These are phyloP conservation scores for Microtus pennsylvanicus DNA, from an alignment of 2,113 vertebrate genomes.

Conservation along the genomic window DNA sequence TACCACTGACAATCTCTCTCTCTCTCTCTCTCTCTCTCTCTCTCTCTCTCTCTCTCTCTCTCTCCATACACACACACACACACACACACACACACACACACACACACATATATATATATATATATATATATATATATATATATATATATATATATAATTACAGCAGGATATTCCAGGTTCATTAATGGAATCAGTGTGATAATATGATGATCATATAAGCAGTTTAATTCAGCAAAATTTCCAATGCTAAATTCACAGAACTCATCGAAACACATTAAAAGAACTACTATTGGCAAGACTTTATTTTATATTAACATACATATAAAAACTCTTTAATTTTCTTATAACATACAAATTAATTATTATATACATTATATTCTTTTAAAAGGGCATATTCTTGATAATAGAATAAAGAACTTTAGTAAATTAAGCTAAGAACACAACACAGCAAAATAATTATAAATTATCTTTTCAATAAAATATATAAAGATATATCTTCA, in stretches of 20 bases:
- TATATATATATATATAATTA: not conserved
- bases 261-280: not conserved
- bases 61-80: too few species aligned
- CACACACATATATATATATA: too few species aligned
- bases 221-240: conserved; percentile 27
- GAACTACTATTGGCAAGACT: not conserved
- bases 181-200: not conserved
- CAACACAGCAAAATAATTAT: not conserved
- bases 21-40: too few species aligned
- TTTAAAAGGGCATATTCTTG: not conserved
- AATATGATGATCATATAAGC: not conserved
- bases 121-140: too few species aligned
- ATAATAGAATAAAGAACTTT: conserved; percentile 32
- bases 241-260: not conserved
- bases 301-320: not conserved
- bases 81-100: too few species aligned
- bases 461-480: not conserved
- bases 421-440: not conserved
- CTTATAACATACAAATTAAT: not conserved
- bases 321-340: not conserved
- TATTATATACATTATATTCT: not conserved
- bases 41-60: too few species aligned
- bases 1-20: not conserved
- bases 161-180: not conserved
- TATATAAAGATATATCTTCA: conserved; percentile 6